Evolutionary conservation across 2,797 vertebrate genomes (phyloP), one percentile per base, ranked within the genome.

Genomic region (Neomorphus geoffroyi): DNA sequence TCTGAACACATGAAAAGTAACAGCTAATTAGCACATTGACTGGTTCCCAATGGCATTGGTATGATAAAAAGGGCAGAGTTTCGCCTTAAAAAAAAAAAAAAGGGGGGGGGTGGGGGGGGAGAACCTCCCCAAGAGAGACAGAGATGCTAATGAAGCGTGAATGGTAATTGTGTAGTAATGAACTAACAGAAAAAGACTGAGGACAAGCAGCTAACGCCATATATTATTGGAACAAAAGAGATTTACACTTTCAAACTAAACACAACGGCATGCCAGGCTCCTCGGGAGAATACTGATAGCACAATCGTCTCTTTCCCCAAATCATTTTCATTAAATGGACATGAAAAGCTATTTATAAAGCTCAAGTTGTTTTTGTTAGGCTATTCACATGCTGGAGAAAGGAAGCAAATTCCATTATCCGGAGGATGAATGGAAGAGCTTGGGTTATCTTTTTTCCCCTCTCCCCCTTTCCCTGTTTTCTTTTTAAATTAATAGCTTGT

Each of bases 81-180:
- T 98, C 97, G 93, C 97, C 95, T 99, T 98, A 78, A 98, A 97
- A 97, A 97, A 98, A 98, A 93, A 89, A 69, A 12, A 1, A 1
- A n/a, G n/a, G 1, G 10, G 46, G 7, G 8, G 4, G 11, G 7
- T 41, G 7, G 8, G 4, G 11, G 65, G 92, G 57, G 32, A 5
- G 4, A 80, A 61, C 81, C 98, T 97, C 95, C 98, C 96, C 97
- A 98, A 98, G 98, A 98, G 98, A 98, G 98, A 99, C 98, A 99
- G 98, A 99, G 98, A 98, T 98, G 98, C 98, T 99, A 99, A 99
- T 99, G 99, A 99, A 99, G 98, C 99, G 98, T 99, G 99, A 99
- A 99, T 98, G 98, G 99, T 99, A 99, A 99, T 99, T 99, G 99
- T 99, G 99, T 99, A 99, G 98, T 99, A 99, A 99, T 99, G 99